These are phyloP conservation scores for Mesorhabditis spiculigera DNA, from an alignment of 2,888 invertebrate species.

Conservation along the genomic window DNA sequence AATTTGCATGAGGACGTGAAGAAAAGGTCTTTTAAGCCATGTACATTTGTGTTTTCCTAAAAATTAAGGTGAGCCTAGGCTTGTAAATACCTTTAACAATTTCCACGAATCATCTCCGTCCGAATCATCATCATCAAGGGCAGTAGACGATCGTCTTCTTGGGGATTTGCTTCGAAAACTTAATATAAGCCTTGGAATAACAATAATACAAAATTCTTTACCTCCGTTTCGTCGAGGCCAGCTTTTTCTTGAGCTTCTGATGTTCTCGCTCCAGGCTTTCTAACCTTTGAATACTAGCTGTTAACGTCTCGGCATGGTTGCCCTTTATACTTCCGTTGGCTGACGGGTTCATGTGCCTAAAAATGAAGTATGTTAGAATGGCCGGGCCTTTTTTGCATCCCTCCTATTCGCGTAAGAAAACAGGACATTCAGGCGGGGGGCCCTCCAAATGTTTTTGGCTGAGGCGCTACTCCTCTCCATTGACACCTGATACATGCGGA, in stretches of 20 bases:
- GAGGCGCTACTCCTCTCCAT: too few relatives aligned
- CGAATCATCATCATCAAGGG: background rate
- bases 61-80: background rate
- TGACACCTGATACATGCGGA: too few relatives aligned
- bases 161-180: background rate
- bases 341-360: background rate
- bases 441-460: too few relatives aligned
- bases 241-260: conserved; percentile 1
- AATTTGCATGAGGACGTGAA: conserved; percentile 22
- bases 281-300: conserved; percentile 4
- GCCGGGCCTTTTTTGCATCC: too few relatives aligned
- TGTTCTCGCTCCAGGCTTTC: background rate
- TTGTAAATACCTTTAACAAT: conserved; percentile 3
- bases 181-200: background rate
- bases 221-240: background rate
- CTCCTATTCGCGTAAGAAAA: too few relatives aligned
- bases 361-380: too few relatives aligned
- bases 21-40: conserved; percentile 40
- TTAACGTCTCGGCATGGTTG: background rate
- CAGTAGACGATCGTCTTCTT: background rate
- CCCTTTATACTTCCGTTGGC: background rate
- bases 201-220: background rate
- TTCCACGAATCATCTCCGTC: conserved; percentile 4
- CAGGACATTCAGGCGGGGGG: too few relatives aligned
- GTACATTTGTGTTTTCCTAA: conserved; percentile 41